Percentiles rank a stretch among this genome's conserved stretches.
phyloP scores from a whole-genome alignment of 2,797 vertebrate species.

The Gadopsis bispinosus region DNA sequence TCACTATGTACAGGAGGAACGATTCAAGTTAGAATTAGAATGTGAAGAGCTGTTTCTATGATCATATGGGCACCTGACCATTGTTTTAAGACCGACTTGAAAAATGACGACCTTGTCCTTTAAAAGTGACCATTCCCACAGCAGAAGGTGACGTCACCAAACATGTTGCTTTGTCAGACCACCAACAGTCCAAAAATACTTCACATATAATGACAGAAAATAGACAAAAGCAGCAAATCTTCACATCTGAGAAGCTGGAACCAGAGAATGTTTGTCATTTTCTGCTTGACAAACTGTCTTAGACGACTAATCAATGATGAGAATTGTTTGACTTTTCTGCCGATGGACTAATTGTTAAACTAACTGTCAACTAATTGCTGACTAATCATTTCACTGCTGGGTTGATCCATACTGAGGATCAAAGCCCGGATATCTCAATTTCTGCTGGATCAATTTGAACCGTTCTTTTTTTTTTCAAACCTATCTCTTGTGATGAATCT shows the following conservation, averaged over 20 bases:
- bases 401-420: neutral
- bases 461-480: too few species aligned
- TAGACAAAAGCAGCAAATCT: neutral
- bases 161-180: too few species aligned
- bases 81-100: too few species aligned
- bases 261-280: neutral
- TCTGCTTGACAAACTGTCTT: neutral
- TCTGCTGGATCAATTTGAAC: too few species aligned
- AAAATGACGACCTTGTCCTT: neutral
- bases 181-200: neutral
- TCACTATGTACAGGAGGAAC: too few species aligned
- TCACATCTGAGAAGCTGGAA: neutral
- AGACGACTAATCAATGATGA: neutral
- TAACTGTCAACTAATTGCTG: too few species aligned
- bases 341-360: neutral
- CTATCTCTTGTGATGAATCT: too few species aligned
- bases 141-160: neutral
- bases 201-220: neutral
- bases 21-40: too few species aligned
- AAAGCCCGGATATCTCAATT: neutral
- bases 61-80: too few species aligned
- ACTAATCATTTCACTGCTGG: too few species aligned
- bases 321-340: neutral
- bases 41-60: too few species aligned
- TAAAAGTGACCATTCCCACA: neutral